Conservation (phyloP, 2,113 vertebrate species). For the Cyrtonyx montezumae region DNA sequence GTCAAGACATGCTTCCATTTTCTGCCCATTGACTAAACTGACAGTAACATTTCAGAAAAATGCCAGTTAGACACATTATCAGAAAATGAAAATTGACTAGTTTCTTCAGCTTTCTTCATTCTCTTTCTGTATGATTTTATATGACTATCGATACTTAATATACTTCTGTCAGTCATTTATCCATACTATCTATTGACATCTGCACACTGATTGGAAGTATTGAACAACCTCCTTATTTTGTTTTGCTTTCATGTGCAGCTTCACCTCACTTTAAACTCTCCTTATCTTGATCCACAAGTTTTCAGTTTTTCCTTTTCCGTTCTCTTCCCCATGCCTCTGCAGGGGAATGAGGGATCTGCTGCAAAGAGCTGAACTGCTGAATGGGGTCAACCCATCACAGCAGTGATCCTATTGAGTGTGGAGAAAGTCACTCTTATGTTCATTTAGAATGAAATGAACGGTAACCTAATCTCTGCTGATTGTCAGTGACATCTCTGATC, state of each 20-base stretch:
- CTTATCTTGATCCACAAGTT: fast-evolving
- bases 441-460: background rate
- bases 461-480: background rate
- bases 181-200: background rate
- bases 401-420: background rate
- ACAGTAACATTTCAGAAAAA: background rate
- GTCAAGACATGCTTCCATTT: background rate
- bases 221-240: background rate
- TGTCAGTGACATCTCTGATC: background rate
- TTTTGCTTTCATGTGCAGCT: background rate
- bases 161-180: background rate
- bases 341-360: background rate
- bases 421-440: background rate
- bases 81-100: background rate
- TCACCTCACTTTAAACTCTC: background rate
- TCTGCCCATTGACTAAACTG: background rate
- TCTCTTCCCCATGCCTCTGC: fast-evolving
- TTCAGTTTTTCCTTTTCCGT: background rate
- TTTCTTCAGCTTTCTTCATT: background rate
- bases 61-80: background rate
- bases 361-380: background rate
- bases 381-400: background rate
- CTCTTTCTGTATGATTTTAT: background rate
- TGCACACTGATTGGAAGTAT: background rate
- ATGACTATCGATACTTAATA: background rate